Base-by-base conservation (phyloP, 2,113 vertebrate genomes). In the Callochromis pleurospilus region DNA sequence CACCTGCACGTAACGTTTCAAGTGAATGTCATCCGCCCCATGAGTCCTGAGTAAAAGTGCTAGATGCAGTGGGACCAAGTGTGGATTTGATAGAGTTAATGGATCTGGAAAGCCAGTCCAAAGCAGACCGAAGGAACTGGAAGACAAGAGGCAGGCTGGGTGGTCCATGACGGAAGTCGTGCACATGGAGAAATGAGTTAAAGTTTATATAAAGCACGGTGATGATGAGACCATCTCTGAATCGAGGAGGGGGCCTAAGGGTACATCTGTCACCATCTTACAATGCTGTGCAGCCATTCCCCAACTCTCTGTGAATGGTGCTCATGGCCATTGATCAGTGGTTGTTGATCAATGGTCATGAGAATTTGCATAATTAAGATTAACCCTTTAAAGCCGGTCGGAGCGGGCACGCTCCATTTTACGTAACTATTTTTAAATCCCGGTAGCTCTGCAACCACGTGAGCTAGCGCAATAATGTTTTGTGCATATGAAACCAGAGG, bases 261-360 rank as follows among this genome's bases (percentile, higher is more conserved):
- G 54, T 56, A 14, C 24, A 0, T 56, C 24, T 56, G 0, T 26
- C 4, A 0, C 24, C 7, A 14, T 56, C 12, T 55, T 26, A 26
- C 21, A 24, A 6, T 5, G 53, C 21, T 55, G 54, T 55, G 54
- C 21, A 55, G 12, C 54, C 4, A 4, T 55, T 1, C 21, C 21
- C 0, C 54, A 55, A 26, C 54, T 55, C 54, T 13, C 21, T 55
- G 53, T 55, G 53, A 55, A 14, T 14, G 54, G 21, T 0, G 0
- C 53, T 55, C 53, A 55, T 55, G 53, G 0, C 1, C 11, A 7
- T 13, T 55, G 54, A 14, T 55, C 54, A 55, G 54, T 55, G 54
- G 21, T 4, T 15, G 3, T 55, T 12, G 53, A 54, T 54, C 10
- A 54, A 7, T 54, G 53, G 6, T 4, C 10, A 54, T 54, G 53